Evolutionary conservation across 2,113 vertebrate species (phyloP), one percentile per base, ranked within the genome.

Genomic region (Sylvilagus bachmani): DNA sequence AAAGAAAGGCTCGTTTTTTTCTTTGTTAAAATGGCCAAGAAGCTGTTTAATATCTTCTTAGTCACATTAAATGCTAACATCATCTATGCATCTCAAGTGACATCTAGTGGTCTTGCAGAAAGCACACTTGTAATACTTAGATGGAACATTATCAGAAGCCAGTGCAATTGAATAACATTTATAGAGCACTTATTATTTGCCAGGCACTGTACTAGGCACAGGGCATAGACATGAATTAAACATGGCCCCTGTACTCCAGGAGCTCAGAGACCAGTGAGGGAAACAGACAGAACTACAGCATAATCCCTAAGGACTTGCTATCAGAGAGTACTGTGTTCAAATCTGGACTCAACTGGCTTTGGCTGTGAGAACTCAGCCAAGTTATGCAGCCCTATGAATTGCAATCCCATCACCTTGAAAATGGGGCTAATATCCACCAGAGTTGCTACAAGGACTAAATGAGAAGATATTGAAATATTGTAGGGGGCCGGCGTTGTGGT

Each of bases 41-140:
- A 73, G 51, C 90, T 90, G 53, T 53, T 74, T 61, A 93, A 33
- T 38, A 77, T 58, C 77, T 89, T 94, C 75, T 87, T 38, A 55
- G 33, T 53, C 86, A 79, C 53, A 62, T 10, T 49, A 64, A 36
- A 95, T 5, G 69, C 67, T 55, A 88, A 93, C 25, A 77, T 90
- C 69, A 96, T 93, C 85, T 86, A 82, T 94, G 92, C 27, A 95
- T 31, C 74, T 84, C 55, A 95, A 96, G 97, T 94, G 97, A 97
- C 98, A 97, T 86, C 98, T 97, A 98, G 97, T 97, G 97, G 98
- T 82, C 88, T 85, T 58, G 62, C 51, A 36, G 71, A 70, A 53
- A 94, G 74, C 86, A 80, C 73, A 94, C 69, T n/a, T 93, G 36
- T 38, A 96, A 85, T 27, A 71, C 33, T 79, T n/a, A 31, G 29